Percentiles rank a stretch among this genome's conserved stretches.
These are phyloP conservation scores for Taenaris catops DNA, from an alignment of 2,888 invertebrate species.

Conservation along the genomic window DNA sequence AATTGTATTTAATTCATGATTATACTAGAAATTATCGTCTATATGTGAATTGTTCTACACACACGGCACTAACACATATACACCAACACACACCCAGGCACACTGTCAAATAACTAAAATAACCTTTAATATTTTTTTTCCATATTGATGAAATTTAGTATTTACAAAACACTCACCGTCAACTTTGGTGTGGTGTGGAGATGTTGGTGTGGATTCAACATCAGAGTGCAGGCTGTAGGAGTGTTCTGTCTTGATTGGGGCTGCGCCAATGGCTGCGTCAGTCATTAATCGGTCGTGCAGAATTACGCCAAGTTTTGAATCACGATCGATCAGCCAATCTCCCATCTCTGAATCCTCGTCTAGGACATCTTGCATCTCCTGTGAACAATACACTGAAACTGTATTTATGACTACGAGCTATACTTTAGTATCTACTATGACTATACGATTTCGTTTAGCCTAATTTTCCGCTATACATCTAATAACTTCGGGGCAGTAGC, in stretches of 20 bases:
- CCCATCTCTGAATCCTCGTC: constrained; percentile 83
- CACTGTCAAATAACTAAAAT: neutral
- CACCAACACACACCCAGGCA: too few relatives aligned
- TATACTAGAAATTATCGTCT: too few relatives aligned
- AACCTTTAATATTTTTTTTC: too few relatives aligned
- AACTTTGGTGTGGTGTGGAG: constrained; percentile 85
- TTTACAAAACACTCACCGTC: constrained; percentile 85
- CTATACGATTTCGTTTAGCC: too few relatives aligned
- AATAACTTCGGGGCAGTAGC: too few relatives aligned
- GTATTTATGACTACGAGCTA: too few relatives aligned
- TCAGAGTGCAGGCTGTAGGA: constrained; percentile 92
- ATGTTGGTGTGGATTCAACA: constrained; percentile 84
- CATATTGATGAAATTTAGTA: too few relatives aligned
- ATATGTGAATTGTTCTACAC: too few relatives aligned
- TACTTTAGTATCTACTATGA: too few relatives aligned
- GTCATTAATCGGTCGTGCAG: constrained; percentile 94
- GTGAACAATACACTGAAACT: constrained; percentile 47
- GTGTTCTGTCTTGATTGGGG: constrained; percentile 94
- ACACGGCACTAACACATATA: too few relatives aligned
- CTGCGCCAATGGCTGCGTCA: constrained; percentile 89
- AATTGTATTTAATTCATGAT: too few relatives aligned
- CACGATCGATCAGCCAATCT: constrained; percentile 85
- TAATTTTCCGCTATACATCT: too few relatives aligned
- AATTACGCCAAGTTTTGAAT: constrained; percentile 85
- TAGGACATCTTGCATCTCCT: constrained; percentile 83